Evolutionary conservation across 2,888 invertebrate genomes (phyloP).

Genomic region (Bombylius discolor): DNA sequence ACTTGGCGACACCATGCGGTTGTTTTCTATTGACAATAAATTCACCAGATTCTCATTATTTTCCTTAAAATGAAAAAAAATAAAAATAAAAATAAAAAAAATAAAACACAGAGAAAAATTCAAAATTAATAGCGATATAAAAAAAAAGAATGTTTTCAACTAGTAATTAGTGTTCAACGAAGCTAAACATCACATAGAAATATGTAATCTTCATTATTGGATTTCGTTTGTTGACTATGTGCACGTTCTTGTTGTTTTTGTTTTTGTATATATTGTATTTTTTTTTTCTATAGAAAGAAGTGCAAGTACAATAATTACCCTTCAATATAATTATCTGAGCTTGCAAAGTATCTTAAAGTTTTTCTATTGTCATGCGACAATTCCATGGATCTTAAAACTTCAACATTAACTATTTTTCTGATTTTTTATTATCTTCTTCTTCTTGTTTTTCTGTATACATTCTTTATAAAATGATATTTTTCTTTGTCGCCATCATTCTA

Average conservation of each 20-base stretch:
- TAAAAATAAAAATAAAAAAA: too few species aligned
- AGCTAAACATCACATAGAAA: not conserved
- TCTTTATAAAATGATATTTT: too few species aligned
- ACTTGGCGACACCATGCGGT: too few species aligned
- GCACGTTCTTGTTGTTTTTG: too few species aligned
- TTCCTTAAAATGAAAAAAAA: not conserved
- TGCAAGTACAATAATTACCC: slow-evolving; percentile 5
- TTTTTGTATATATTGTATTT: too few species aligned
- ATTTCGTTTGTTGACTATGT: too few species aligned
- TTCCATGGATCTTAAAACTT: not conserved
- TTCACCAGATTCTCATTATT: not conserved
- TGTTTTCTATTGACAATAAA: not conserved
- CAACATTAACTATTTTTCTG: too few species aligned
- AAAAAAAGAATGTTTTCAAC: not conserved
- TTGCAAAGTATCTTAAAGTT: not conserved
- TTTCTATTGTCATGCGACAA: slow-evolving; percentile 5
- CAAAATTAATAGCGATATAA: not conserved
- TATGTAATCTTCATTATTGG: too few species aligned
- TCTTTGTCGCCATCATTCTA: too few species aligned
- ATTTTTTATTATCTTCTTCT: too few species aligned
- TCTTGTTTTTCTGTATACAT: too few species aligned
- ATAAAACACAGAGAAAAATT: not conserved
- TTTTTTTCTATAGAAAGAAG: not conserved
- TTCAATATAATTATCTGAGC: slow-evolving; percentile 8
- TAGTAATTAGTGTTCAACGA: slow-evolving; percentile 7